These are phyloP conservation scores for Cebus imitator DNA, from an alignment of 2,113 vertebrate genomes.

Conservation along the genomic window DNA sequence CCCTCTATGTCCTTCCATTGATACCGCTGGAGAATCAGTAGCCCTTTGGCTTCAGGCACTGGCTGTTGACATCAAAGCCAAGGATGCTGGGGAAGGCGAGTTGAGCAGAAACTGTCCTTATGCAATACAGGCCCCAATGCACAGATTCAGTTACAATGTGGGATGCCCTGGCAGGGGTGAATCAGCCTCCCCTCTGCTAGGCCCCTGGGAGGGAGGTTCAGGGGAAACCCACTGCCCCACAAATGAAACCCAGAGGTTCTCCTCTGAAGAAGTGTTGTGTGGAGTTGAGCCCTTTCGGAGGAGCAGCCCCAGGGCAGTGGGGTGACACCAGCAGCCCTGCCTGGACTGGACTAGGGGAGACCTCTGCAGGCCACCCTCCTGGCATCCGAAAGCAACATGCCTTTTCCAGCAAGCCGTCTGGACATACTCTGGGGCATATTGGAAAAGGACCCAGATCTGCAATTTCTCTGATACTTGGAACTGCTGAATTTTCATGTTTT, in stretches of 20 bases:
- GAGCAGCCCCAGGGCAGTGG: background rate
- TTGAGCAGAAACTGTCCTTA: background rate
- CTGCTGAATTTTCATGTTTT: slow-evolving; percentile 43
- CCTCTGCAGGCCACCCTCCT: background rate
- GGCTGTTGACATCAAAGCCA: background rate
- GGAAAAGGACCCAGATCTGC: slow-evolving; percentile 28
- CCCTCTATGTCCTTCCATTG: background rate
- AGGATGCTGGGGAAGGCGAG: background rate
- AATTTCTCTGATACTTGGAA: slow-evolving; percentile 57
- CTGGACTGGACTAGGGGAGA: background rate
- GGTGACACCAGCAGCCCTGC: background rate
- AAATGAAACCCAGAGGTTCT: background rate
- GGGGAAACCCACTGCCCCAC: background rate
- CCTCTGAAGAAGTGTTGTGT: background rate
- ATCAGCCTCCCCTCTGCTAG: background rate
- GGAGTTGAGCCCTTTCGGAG: background rate
- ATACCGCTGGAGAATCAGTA: background rate
- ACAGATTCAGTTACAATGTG: background rate
- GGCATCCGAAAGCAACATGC: fast-evolving
- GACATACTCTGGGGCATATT: background rate
- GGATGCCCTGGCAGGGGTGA: background rate
- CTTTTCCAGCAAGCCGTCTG: background rate
- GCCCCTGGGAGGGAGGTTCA: background rate
- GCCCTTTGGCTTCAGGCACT: background rate
- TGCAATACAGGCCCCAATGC: background rate